Base-by-base conservation (phyloP, 64 coral and sea anemone species). In the Montipora cactus region DNA sequence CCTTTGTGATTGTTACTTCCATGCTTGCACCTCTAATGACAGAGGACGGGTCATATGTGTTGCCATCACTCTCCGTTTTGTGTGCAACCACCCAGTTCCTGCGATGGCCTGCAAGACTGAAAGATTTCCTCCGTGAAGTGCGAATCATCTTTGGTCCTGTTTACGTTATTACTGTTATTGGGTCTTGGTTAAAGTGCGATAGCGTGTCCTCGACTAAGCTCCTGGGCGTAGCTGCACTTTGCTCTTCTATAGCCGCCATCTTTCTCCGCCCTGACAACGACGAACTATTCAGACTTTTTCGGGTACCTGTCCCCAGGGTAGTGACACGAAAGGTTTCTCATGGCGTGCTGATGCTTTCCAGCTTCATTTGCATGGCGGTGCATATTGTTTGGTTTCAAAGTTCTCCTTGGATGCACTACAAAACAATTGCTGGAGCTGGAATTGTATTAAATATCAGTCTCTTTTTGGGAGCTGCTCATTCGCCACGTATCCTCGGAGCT, bases 251-350 rank as follows among this genome's bases (percentile, higher is more conserved):
- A 58, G 78, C 78, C 47, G 78, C 46, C 78, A 51, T 80, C 78
- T 80, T 80, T 58, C 45, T 80, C 15, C 78, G 78, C 46, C 78
- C 78, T 49, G 78, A 80, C 78, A 80, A 80, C 20, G 25, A 45
- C 6, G 78, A 80, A 52, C 5, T 80, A 51, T 16, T 80, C 19
- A 49, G 8, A n/a, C 45, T 49, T 6, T 52, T 49, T 16, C 46
- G 46, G 19, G 2, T 51, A 4, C 78, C 46, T 21, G 78, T 52
- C 78, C 78, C 45, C 19, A 80, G 14, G 4, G 61, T 18, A 13
- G 16, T 12, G 13, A 58, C 7, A 49, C 13, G 19, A 15, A 49
- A 64, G 14, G 61, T 64, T 64, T 64, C 15, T 64, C 61, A 64
- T 64, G 61, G 11, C 3, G 8, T 52, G 9, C 21, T 62, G 44